These are phyloP conservation scores for Therioaphis trifolii DNA, from an alignment of 2,888 invertebrate genomes.

Conservation along the genomic window DNA sequence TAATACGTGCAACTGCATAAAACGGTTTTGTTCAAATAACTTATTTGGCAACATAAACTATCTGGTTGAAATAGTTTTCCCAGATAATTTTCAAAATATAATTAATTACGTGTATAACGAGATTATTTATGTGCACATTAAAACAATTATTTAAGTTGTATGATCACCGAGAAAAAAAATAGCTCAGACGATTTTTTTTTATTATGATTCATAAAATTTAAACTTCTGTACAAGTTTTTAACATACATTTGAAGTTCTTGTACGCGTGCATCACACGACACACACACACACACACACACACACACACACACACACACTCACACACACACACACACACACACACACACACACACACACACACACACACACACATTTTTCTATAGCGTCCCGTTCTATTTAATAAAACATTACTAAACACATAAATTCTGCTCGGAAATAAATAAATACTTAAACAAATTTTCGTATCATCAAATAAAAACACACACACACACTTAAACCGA, in stretches of 20 bases:
- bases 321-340: too few species aligned
- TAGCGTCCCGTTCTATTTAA: too few species aligned
- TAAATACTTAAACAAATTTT: not conserved
- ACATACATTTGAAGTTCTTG: too few species aligned
- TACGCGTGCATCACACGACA: too few species aligned
- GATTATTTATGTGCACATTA: not conserved
- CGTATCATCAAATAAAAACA: too few species aligned
- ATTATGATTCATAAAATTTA: constrained; percentile 5
- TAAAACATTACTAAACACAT: constrained; percentile 3
- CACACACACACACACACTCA: too few species aligned
- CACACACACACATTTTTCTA: too few species aligned
- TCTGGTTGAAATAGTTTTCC: not conserved
- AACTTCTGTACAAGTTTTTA: too few species aligned
- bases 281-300: too few species aligned
- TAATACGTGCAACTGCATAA: not conserved
- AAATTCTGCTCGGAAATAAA: not conserved
- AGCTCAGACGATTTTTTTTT: too few species aligned
- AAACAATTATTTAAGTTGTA: not conserved
- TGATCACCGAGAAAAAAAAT: not conserved
- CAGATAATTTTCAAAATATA: not conserved
- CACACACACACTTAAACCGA: too few species aligned
- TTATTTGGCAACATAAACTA: not conserved
- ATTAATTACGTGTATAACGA: constrained; percentile 1
- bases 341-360: too few species aligned
- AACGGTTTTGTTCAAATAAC: not conserved